Conservation (phyloP, 2,888 invertebrate species). For the Erebia palarica region DNA sequence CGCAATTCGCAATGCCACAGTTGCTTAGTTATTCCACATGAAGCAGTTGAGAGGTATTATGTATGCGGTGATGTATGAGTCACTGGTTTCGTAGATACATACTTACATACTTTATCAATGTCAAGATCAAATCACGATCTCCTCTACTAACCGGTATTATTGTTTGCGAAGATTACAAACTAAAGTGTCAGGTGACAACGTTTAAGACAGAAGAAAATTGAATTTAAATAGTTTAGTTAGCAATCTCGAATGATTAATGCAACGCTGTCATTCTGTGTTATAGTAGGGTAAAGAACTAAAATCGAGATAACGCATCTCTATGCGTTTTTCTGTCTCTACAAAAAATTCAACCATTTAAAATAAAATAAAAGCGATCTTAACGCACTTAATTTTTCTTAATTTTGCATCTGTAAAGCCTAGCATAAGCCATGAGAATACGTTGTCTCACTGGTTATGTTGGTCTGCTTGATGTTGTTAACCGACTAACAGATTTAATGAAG, state of each 20-base stretch:
- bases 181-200: not conserved
- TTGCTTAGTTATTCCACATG: slow-evolving; percentile 39
- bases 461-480: too few species aligned
- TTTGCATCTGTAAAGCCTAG: too few species aligned
- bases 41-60: slow-evolving; percentile 42
- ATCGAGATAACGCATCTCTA: too few species aligned
- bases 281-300: too few species aligned
- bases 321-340: too few species aligned
- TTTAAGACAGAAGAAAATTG: slow-evolving; percentile 1
- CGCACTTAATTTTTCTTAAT: too few species aligned
- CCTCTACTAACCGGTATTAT: slow-evolving; percentile 16
- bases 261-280: too few species aligned
- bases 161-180: slow-evolving; percentile 16
- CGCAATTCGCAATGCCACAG: slow-evolving; percentile 18
- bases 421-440: too few species aligned
- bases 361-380: too few species aligned
- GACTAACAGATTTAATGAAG: not conserved
- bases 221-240: not conserved
- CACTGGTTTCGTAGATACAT: slow-evolving; percentile 43
- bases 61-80: slow-evolving; percentile 57
- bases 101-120: slow-evolving; percentile 56
- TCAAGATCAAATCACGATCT: slow-evolving; percentile 55
- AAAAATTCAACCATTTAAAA: too few species aligned
- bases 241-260: not conserved
- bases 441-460: too few species aligned